These are phyloP conservation scores for Neosalanx taihuensis DNA, from an alignment of 2,797 vertebrate species.

Conservation along the genomic window DNA sequence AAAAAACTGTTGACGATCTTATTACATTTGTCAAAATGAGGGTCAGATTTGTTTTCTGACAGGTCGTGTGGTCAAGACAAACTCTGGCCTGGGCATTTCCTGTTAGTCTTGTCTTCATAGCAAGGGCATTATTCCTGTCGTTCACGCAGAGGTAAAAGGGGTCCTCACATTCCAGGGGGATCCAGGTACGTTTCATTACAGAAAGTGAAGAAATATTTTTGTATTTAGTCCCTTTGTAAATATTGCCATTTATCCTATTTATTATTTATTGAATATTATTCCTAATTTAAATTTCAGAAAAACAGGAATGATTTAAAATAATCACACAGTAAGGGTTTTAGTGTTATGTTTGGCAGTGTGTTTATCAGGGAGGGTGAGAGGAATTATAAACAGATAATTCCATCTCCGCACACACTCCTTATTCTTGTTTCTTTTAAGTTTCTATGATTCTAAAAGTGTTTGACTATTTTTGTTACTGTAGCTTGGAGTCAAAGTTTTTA, in stretches of 20 bases:
- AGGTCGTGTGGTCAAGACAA: background rate
- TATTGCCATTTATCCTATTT: slow-evolving; percentile 64
- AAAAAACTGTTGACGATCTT: background rate
- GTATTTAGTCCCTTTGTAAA: slow-evolving; percentile 57
- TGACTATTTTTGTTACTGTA: slow-evolving; percentile 22
- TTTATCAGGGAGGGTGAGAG: background rate
- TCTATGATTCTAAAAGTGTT: slow-evolving; percentile 32
- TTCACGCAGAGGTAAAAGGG: background rate
- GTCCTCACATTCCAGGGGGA: background rate
- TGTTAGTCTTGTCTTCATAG: slow-evolving; percentile 22
- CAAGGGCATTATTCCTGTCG: slow-evolving; percentile 58
- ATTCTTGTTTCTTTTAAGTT: slow-evolving; percentile 27
- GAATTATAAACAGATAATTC: slow-evolving; percentile 23
- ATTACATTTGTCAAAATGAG: background rate
- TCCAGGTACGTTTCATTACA: background rate
- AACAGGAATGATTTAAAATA: background rate
- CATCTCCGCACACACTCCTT: background rate
- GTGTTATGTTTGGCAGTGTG: background rate
- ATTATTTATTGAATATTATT: slow-evolving; percentile 71
- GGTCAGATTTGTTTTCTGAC: background rate
- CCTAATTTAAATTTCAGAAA: slow-evolving; percentile 20
- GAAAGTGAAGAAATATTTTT: slow-evolving; percentile 3
- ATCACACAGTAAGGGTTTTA: background rate
- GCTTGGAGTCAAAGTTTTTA: slow-evolving; percentile 1
- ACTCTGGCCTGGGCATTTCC: slow-evolving; percentile 17